Percentiles rank a stretch among this genome's conserved stretches.
These are phyloP conservation scores for Tricholauxania praeusta DNA, from an alignment of 2,888 invertebrate genomes.

Conservation along the genomic window DNA sequence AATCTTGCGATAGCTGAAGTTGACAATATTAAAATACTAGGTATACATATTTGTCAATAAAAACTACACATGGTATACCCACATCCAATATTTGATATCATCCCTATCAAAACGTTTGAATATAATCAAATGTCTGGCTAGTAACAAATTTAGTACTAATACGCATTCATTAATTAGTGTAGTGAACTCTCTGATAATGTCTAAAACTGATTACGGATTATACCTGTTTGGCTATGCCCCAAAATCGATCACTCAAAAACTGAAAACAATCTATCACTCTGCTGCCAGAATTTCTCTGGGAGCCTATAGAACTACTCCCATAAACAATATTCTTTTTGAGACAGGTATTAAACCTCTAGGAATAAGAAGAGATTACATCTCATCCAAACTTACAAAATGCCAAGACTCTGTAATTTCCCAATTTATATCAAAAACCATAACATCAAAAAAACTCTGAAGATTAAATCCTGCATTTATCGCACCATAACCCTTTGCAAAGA, in stretches of 20 bases:
- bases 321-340: too few relatives aligned
- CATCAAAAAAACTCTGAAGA: too few relatives aligned
- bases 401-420: too few relatives aligned
- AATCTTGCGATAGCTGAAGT: slow-evolving; percentile 11
- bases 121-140: slow-evolving; percentile 39
- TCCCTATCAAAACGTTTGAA: slow-evolving; percentile 5
- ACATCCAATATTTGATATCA: slow-evolving; percentile 1
- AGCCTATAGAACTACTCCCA: too few relatives aligned
- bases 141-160: slow-evolving; percentile 29
- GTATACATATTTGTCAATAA: slow-evolving; percentile 19
- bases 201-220: slow-evolving; percentile 38
- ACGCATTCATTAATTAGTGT: slow-evolving; percentile 25
- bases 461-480: too few relatives aligned
- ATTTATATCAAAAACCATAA: too few relatives aligned
- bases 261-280: slow-evolving; percentile 26
- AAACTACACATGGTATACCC: slow-evolving; percentile 18
- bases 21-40: slow-evolving; percentile 16
- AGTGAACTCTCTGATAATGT: slow-evolving; percentile 30
- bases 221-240: slow-evolving; percentile 29
- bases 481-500: too few relatives aligned
- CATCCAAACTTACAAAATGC: too few relatives aligned
- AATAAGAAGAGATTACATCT: background rate
- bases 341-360: too few relatives aligned
- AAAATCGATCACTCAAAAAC: slow-evolving; percentile 21
- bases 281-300: slow-evolving; percentile 29